Base-by-base conservation (phyloP, 2,888 invertebrate species). In the Temnothorax rugatulus region DNA sequence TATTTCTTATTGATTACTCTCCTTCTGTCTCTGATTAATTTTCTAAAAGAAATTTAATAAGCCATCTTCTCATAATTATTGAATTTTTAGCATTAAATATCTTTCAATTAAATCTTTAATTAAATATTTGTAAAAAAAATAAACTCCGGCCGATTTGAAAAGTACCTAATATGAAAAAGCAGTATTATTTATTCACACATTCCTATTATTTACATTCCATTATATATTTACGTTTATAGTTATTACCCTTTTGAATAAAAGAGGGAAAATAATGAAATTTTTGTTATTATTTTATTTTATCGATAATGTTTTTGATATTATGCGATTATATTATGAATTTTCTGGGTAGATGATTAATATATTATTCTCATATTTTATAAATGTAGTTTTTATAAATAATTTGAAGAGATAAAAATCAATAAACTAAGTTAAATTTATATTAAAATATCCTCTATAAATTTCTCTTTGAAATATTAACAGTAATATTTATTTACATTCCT, bases 261-360 rank as follows among this genome's bases (percentile, higher is more conserved):
- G 25, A 21, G 21, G 50, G 7, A 18, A 7, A 21, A 64, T 64
- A 41, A 64, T 64, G 7, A 34, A 64, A 21, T 64, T 41, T 21
- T 41, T 21, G 13, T 59, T 59, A 34, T n/a, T 52, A 38, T 52
- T 71, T 71, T 54, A 50, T 54, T 50, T n/a, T 68, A 50, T 38
- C n/a, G 1, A 38, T 4, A 8, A 8, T 69, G 29, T 41, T 73
- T 15, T 57, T 41, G 34, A 34, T 7, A 34, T 41, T 9, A 69
- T 52, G n/a, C 2, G 41, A 34, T 34, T 69, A 13, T 25, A 38
- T 54, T 9, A 21, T 25, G 3, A 25, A 21, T 52, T 21, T 52
- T 34, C 7, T 41, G 11, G 2, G 13, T 59, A n/a, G 7, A 44
- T 44, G 2, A 44, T 74, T 47, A 15, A 47, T 15, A 47, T 47